Percentiles rank a stretch among this genome's conserved stretches.
phyloP scores from a whole-genome alignment of 2,113 vertebrate species.

The Anoura caudifer region DNA sequence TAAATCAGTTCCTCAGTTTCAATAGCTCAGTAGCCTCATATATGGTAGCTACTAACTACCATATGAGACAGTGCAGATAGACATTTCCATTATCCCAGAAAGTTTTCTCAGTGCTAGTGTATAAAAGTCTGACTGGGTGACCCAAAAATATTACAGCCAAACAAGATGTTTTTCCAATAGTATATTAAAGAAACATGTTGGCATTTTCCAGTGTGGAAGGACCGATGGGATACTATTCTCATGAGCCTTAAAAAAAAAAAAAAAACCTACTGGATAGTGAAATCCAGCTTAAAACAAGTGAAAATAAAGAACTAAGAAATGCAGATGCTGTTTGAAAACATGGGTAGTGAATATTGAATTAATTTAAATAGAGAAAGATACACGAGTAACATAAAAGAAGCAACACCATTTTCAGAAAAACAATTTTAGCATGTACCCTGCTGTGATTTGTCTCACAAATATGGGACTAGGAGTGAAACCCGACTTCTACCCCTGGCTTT shows the following conservation, averaged over 20 bases:
- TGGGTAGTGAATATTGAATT: background rate
- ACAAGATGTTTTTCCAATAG: background rate
- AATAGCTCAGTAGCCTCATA: background rate
- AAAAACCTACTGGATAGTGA: background rate
- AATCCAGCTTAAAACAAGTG: background rate
- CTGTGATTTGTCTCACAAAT: background rate
- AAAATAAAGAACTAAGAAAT: conserved; percentile 5
- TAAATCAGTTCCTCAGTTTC: background rate
- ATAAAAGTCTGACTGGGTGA: background rate
- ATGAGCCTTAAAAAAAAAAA: background rate
- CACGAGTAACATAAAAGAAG: background rate
- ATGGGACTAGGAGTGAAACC: background rate
- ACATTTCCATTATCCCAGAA: background rate
- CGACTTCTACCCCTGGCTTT: background rate
- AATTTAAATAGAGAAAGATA: background rate
- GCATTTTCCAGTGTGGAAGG: background rate
- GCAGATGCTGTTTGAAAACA: background rate
- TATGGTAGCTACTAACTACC: background rate
- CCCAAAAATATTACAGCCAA: background rate
- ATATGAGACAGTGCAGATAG: background rate
- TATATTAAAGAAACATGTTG: background rate
- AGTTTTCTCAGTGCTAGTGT: background rate
- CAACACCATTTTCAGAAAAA: background rate
- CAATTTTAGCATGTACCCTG: background rate
- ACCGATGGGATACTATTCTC: background rate